Conservation (phyloP, 2,888 invertebrate genomes). For the Anarsia innoxiella region DNA sequence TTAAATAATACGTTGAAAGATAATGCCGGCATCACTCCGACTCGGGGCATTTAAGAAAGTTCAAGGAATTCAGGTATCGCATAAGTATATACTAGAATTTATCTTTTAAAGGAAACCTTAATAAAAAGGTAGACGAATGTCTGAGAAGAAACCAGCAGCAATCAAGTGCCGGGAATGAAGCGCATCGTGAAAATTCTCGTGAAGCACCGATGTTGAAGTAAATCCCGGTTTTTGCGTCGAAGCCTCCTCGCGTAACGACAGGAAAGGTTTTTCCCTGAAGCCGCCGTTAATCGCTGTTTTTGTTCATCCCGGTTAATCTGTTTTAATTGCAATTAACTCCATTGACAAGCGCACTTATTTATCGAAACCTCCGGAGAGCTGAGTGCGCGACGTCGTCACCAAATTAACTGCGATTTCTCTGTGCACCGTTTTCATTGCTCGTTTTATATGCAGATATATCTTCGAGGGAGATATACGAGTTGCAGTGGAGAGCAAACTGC, state of each 20-base stretch:
- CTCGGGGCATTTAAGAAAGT: too few species aligned
- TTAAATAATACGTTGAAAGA: too few species aligned
- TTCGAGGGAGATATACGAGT: too few species aligned
- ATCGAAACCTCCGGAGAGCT: conserved; percentile 2
- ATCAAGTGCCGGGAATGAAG: neutral
- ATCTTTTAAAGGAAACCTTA: neutral
- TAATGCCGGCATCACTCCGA: too few species aligned
- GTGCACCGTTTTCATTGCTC: too few species aligned
- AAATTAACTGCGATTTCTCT: too few species aligned
- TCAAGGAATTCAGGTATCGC: too few species aligned
- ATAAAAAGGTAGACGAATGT: neutral
- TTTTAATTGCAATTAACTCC: conserved; percentile 13
- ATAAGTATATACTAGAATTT: too few species aligned
- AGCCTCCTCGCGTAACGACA: neutral
- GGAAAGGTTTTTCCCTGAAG: neutral
- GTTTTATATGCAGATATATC: too few species aligned
- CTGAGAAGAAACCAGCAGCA: neutral
- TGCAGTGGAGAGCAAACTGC: neutral
- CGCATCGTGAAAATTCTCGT: neutral
- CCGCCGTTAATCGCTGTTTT: conserved; percentile 6
- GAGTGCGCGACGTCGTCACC: neutral
- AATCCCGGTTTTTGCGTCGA: neutral
- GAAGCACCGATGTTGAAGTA: neutral
- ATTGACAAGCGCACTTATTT: conserved; percentile 10
- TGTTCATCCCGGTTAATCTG: conserved; percentile 2